phyloP scores from a whole-genome alignment of 2,797 vertebrate species.

The Kryptopterus vitreolus region DNA sequence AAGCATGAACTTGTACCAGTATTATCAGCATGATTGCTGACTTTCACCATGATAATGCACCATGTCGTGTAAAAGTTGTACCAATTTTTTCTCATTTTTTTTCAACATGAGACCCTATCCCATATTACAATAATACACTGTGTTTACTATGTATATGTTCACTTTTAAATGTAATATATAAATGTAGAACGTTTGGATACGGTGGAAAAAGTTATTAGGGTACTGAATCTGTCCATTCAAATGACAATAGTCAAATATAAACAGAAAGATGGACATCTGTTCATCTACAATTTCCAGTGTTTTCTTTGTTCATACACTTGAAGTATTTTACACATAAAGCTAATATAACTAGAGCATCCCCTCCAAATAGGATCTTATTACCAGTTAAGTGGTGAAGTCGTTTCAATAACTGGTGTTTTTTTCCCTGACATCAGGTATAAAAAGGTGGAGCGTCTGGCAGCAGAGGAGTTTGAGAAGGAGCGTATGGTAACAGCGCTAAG shows the following conservation, averaged over 20 bases:
- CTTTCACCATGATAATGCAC: neutral
- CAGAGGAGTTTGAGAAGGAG: conserved; percentile 86
- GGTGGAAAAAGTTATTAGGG: neutral
- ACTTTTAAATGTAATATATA: no score
- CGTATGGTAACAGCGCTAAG: conserved; percentile 72
- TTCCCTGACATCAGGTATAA: conserved; percentile 84
- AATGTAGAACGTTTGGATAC: no score
- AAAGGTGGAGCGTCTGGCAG: conserved; percentile 86
- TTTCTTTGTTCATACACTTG: neutral
- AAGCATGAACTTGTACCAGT: no score
- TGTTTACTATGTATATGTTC: no score
- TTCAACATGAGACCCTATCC: no score
- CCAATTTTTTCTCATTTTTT: no score
- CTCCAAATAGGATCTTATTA: neutral
- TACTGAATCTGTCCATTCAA: neutral
- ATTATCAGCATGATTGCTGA: neutral
- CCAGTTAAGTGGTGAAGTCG: neutral
- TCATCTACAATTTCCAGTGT: neutral
- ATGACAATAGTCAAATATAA: neutral
- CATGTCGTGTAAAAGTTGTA: neutral
- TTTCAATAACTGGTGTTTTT: neutral
- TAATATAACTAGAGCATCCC: neutral
- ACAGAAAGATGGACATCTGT: neutral
- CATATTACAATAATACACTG: no score
- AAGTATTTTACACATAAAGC: neutral